Base-by-base conservation (phyloP, 2,888 invertebrate species). In the Pilophorus perplexus region DNA sequence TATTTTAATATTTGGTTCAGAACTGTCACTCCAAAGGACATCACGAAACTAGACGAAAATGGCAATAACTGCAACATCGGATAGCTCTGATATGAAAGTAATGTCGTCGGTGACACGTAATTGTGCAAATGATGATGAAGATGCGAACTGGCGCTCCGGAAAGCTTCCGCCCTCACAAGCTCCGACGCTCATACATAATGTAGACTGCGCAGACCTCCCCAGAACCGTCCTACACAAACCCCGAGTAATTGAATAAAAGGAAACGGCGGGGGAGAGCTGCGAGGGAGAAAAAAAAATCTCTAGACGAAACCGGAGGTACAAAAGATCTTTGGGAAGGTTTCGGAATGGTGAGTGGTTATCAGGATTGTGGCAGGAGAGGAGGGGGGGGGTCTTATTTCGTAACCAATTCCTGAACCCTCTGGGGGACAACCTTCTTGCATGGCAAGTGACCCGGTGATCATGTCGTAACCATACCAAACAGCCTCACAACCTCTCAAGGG, bases 401-500 rank as follows among this genome's bases (percentile, higher is more conserved):
- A 59, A 59, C 59, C 59, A 59, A 59, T 59, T 59, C 59, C 59
- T 42, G 46, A 40, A 59, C 59, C 59, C 42, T 44, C 14, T 18
- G 12, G 25, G n/a, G 27, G 44, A 42, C 40, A 22, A 23, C 40
- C 44, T 59, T 25, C 59, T 59, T 44, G 59, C 59, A 59, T 59
- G 59, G 59, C 59, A 59, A 59, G 59, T 59, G 59, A 59, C 59
- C 59, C 25, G 59, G 25, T 16, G 59, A 59, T 59, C 59, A 59
- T 59, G 59, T 59, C 59, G 59, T 25, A 59, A 59, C n/a, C 59
- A 59, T 59, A 59, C 59, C 42, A 42, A 59, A 59, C 2, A 59
- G 59, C 18, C 59, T 40, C 40, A 14, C 42, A 14, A 59, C 6
- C 42, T 23, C 59, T 20, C 42, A 27, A 14, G 16, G 42, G 25